These are phyloP conservation scores for Leucosticte australis DNA, from an alignment of 2,113 vertebrate species.

Conservation along the genomic window DNA sequence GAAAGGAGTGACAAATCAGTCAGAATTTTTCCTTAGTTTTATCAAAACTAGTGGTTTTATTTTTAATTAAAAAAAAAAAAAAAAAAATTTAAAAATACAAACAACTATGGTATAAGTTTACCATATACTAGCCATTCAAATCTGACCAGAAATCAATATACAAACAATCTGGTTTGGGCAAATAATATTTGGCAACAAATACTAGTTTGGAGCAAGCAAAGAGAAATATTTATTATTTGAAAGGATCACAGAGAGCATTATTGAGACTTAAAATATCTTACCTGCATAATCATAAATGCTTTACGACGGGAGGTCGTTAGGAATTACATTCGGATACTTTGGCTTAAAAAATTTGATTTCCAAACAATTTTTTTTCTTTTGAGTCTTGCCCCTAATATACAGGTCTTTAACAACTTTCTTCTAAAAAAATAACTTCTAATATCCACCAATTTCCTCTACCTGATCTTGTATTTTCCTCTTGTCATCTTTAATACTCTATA, in stretches of 20 bases:
- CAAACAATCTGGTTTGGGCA: background rate
- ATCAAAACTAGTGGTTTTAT: background rate
- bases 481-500: background rate
- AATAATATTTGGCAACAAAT: background rate
- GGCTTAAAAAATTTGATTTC: background rate
- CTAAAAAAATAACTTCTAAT: background rate
- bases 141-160: background rate
- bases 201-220: background rate
- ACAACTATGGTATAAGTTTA: background rate
- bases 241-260: background rate
- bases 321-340: background rate
- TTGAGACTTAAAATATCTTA: background rate
- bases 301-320: background rate
- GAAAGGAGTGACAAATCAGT: background rate
- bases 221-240: background rate
- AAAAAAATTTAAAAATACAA: background rate
- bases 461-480: background rate
- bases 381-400: background rate
- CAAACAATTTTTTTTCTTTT: background rate
- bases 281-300: background rate
- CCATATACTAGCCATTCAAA: background rate
- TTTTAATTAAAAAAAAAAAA: background rate
- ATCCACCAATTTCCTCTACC: background rate
- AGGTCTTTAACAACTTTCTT: background rate
- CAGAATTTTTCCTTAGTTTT: background rate